Base-by-base conservation (phyloP, 1,140 invertebrate species). In the Gonioctena quinquepunctata region DNA sequence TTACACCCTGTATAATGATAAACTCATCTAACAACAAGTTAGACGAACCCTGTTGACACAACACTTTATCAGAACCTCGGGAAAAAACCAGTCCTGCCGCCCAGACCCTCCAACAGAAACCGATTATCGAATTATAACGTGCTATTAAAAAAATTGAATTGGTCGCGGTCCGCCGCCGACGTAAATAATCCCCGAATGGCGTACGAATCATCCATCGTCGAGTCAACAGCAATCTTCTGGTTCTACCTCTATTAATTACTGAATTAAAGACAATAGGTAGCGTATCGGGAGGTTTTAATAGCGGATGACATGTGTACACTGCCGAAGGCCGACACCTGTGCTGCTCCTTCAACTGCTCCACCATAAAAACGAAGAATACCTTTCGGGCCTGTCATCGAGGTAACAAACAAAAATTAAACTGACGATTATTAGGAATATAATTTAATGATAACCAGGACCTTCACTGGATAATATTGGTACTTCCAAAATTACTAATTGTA, bases 81-180 rank as follows among this genome's bases (percentile, higher is more conserved):
- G 18, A 42, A n/a, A 54, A 23, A 54, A 54, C 3, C 52, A 54
- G 52, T 5, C 52, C 13, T 8, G 33, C 33, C 11, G 13, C 22
- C 18, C n/a, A 19, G n/a, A 18, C n/a, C n/a, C n/a, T n/a, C n/a
- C n/a, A 23, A 54, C 52, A 23, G 19, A 54, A 54, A 54, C 52
- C 52, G 22, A 54, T 54, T 54, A 54, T 54, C 52, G 52, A 54
- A 54, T 54, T 54, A 54, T 54, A 54, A 18, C 52, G 18, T 8
- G 13, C 52, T 18, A 23, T 54, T 54, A 23, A 54, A 54, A 54
- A 54, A 54, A 54, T 54, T 54, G 13, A 23, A 54, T 54, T 54
- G 13, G 52, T 21, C 22, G 22, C 52, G 52, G 18, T 54, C 52
- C 52, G 52, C 19, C 11, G 52, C 52, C 18, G 52, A 23, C 52